These are phyloP conservation scores for Dendronephthya gigantea DNA, from an alignment of 64 coral and sea anemone genomes.

Conservation along the genomic window DNA sequence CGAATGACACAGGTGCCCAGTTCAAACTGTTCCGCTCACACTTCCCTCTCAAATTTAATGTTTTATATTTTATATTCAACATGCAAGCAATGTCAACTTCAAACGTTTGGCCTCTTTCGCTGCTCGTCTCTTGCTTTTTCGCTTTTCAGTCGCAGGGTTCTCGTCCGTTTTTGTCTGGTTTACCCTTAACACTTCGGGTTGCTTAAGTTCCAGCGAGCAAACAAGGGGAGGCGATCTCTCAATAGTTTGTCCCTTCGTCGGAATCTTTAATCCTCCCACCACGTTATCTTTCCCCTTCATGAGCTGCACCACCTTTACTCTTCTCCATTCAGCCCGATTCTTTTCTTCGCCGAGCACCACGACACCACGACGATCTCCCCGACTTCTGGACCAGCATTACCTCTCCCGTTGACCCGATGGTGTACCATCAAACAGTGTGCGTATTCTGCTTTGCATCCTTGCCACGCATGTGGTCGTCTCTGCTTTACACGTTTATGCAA, in stretches of 20 bases:
- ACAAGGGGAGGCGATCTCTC: constrained; percentile 23
- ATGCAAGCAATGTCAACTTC: too few species aligned
- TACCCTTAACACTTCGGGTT: too few species aligned
- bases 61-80: too few species aligned
- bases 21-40: too few species aligned
- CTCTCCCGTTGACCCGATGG: constrained; percentile 32
- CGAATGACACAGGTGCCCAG: too few species aligned
- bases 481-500: constrained; percentile 27
- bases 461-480: neutral
- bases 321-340: constrained; percentile 31
- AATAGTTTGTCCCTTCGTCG: too few species aligned
- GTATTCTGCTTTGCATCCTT: constrained; percentile 34
- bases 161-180: too few species aligned
- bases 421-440: constrained; percentile 32
- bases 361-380: constrained; percentile 24
- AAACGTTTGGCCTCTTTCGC: too few species aligned
- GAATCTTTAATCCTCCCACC: constrained; percentile 21
- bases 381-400: neutral
- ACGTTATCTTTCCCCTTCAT: constrained; percentile 36
- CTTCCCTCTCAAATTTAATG: too few species aligned
- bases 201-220: constrained; percentile 25
- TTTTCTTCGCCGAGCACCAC: constrained; percentile 24
- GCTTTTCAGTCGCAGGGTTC: neutral
- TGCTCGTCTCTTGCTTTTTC: too few species aligned
- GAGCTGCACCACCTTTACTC: constrained; percentile 20